These are phyloP conservation scores for Falcaria lacertinaria DNA, from an alignment of 2,888 invertebrate species.

Conservation along the genomic window DNA sequence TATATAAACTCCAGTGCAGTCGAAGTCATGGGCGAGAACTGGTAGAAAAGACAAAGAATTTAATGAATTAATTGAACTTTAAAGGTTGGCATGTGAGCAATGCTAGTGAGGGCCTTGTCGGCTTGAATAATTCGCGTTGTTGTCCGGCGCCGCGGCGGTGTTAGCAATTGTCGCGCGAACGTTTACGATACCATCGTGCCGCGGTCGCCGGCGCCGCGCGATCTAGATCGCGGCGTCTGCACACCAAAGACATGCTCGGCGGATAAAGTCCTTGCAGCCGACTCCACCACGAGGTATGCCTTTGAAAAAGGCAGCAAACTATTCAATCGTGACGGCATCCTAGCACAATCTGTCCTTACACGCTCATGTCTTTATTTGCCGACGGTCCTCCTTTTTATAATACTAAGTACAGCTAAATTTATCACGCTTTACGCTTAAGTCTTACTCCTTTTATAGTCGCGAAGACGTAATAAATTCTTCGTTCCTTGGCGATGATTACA, in stretches of 20 bases:
- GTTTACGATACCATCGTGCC: constrained; percentile 68
- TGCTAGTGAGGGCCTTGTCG: constrained; percentile 36
- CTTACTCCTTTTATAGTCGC: too few relatives aligned
- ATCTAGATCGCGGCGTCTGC: constrained; percentile 71
- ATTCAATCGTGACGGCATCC: constrained; percentile 61
- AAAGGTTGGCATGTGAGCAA: constrained; percentile 29
- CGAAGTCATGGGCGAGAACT: too few relatives aligned
- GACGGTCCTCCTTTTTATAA: constrained; percentile 2
- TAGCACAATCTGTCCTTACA: constrained; percentile 42
- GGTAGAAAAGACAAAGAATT: too few relatives aligned
- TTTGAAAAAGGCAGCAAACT: constrained; percentile 59
- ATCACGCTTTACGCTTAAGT: neutral
- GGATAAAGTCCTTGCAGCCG: constrained; percentile 75
- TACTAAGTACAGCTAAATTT: neutral
- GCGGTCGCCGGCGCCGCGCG: constrained; percentile 54
- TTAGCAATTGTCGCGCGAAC: constrained; percentile 73
- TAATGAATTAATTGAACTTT: neutral
- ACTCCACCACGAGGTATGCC: constrained; percentile 59
- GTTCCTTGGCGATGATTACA: too few relatives aligned
- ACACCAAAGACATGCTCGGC: constrained; percentile 65
- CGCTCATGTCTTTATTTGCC: constrained; percentile 26
- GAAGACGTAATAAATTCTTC: too few relatives aligned
- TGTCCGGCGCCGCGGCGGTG: constrained; percentile 53
- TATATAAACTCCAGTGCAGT: too few relatives aligned
- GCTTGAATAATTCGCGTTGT: constrained; percentile 66